Conservation (phyloP, 2,797 vertebrate species). For the Cryptoprocta ferox region DNA sequence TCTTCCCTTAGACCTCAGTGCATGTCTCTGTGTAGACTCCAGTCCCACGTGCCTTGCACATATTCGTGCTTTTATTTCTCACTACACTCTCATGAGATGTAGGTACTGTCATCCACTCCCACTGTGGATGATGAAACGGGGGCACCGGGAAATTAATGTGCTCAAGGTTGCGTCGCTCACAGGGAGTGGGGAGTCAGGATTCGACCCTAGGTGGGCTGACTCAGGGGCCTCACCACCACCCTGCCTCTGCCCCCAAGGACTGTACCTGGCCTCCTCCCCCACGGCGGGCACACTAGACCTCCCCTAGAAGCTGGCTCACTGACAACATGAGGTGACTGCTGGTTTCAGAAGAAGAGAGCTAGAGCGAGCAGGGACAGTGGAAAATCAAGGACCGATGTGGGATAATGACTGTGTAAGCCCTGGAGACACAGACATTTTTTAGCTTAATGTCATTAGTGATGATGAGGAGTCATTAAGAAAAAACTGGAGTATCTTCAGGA, state of each 20-base stretch:
- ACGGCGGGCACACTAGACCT: not conserved
- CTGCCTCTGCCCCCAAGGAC: not conserved
- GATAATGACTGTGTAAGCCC: not conserved
- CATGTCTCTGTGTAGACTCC: not conserved
- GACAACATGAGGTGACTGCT: not conserved
- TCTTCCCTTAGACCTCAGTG: not conserved
- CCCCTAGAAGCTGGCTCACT: not conserved
- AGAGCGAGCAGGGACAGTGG: not conserved
- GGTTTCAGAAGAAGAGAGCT: not conserved
- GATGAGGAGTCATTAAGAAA: not conserved
- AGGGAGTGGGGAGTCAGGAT: not conserved
- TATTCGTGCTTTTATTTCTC: not conserved
- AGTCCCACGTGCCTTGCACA: not conserved
- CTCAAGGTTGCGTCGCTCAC: not conserved
- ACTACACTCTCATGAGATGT: no score
- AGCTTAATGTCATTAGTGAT: not conserved
- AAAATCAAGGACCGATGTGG: not conserved
- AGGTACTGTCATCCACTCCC: no score
- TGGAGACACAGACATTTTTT: not conserved
- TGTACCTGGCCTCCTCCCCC: not conserved
- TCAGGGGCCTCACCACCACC: not conserved
- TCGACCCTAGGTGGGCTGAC: not conserved
- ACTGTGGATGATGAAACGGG: not conserved
- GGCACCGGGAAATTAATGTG: not conserved
- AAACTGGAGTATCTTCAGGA: not conserved